Conservation (phyloP, 2,113 vertebrate genomes). For the Vireo altiloquus region DNA sequence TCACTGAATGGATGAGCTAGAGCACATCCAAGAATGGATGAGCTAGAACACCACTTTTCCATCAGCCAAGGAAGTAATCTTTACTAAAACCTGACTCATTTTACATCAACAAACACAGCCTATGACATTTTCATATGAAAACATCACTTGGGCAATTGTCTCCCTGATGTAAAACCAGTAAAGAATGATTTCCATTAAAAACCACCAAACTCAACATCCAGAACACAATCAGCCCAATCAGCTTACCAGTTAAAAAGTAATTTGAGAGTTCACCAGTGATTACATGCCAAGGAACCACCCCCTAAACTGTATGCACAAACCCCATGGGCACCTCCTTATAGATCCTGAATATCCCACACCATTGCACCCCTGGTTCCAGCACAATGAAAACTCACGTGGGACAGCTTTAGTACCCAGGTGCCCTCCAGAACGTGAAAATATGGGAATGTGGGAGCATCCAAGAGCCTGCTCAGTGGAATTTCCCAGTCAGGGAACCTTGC, state of each 20-base stretch:
- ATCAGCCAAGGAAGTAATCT: not conserved
- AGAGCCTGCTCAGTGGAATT: not conserved
- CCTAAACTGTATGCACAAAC: not conserved
- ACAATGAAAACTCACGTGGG: rapidly evolving
- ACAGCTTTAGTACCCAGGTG: not conserved
- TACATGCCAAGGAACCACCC: not conserved
- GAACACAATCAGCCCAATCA: not conserved
- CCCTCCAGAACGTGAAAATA: not conserved
- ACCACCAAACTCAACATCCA: not conserved
- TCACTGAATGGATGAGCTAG: too few relatives aligned
- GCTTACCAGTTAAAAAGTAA: not conserved
- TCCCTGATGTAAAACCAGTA: not conserved
- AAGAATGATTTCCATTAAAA: not conserved
- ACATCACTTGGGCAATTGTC: not conserved
- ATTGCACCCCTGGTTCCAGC: not conserved
- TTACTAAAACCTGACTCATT: not conserved
- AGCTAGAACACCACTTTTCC: not conserved
- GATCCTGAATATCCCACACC: not conserved
- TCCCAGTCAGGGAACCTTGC: not conserved
- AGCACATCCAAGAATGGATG: not conserved
- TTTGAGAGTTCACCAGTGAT: not conserved
- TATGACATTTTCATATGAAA: not conserved
- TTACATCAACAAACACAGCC: not conserved
- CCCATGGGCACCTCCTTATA: not conserved
- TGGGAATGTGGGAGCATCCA: rapidly evolving